Evolutionary conservation across 37 sponge, comb jelly and placozoan species (phyloP).

Genomic region (Ianthella basta): DNA sequence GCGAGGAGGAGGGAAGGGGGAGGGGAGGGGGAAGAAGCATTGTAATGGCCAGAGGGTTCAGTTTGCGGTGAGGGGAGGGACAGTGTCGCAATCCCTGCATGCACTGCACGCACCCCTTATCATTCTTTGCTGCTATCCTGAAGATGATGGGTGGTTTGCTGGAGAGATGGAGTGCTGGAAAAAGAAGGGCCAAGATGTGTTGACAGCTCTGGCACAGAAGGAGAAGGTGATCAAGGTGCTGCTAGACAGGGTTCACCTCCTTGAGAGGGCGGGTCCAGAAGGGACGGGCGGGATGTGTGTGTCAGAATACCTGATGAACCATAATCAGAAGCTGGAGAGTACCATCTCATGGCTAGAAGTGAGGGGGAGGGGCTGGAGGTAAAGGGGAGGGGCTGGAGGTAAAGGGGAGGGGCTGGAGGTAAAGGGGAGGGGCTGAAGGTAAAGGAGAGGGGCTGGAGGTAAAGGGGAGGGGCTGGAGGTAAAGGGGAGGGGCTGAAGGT

Average conservation of each 20-base stretch:
- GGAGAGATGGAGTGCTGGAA: slow-evolving; percentile 25
- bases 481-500: no score
- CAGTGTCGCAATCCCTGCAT: background rate
- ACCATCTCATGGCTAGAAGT: background rate
- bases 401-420: no score
- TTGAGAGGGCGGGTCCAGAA: background rate
- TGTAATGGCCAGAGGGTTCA: no score
- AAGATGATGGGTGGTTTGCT: slow-evolving; percentile 99
- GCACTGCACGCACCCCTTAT: slow-evolving; percentile 97
- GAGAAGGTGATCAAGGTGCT: background rate
- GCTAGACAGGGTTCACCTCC: background rate
- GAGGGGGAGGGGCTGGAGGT: background rate
- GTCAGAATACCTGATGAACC: background rate
- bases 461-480: no score
- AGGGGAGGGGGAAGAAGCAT: background rate
- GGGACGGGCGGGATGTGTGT: background rate
- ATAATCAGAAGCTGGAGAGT: background rate
- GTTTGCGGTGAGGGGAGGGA: no score
- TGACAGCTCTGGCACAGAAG: background rate
- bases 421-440: no score
- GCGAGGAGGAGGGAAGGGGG: background rate
- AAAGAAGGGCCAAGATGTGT: background rate
- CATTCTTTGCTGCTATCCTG: slow-evolving; percentile 98
- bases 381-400: no score
- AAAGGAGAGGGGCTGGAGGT: no score